Evolutionary conservation across 2,797 vertebrate genomes (phyloP), one percentile per base, ranked within the genome.

Genomic region (Hozukius guyotensis): DNA sequence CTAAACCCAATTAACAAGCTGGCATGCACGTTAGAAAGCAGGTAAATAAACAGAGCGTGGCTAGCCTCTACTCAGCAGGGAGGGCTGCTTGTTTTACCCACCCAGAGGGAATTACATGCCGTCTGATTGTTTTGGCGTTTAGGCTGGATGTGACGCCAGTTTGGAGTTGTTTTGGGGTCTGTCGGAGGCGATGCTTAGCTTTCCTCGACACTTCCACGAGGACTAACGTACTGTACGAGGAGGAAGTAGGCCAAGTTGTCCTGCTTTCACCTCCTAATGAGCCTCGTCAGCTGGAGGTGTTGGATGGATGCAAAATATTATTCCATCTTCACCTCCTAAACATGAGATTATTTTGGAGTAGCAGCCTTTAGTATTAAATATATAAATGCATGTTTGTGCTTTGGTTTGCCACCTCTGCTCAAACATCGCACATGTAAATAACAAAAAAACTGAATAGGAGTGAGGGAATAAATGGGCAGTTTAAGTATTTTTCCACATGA

Each of bases 81-180:
- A 83, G 62, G 46, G 27, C 36, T 27, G 75, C 63, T 71, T 85
- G 78, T 83, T 87, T 89, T 87, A 78, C 80, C 76, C 78, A 75
- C 65, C 64, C 25, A 3, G 36, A 55, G 80, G 66, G 75, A 89
- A 82, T 87, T 79, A 91, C 79, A 66, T 67, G 80, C 32, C 2
- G 24, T 61, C 61, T 87, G 81, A 90, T 89, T 92, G 86, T 92
- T 91, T 91, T 91, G 88, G 87, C 88, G 62, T 87, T 80, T 38
- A 67, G 36, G 49, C 55, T 61, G 73, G 76, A 87, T 61, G 78
- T 88, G 85, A 88, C 53, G 72, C 65, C 80, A 84, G 63, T 77
- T 49, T 14, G 59, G 66, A 84, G 89, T 80, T 63, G 64, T 80
- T 89, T 77, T 67, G 78, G 84, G 75, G 60, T 82, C 52, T 78